phyloP scores from a whole-genome alignment of 2,113 vertebrate genomes.

The Sapajus apella region DNA sequence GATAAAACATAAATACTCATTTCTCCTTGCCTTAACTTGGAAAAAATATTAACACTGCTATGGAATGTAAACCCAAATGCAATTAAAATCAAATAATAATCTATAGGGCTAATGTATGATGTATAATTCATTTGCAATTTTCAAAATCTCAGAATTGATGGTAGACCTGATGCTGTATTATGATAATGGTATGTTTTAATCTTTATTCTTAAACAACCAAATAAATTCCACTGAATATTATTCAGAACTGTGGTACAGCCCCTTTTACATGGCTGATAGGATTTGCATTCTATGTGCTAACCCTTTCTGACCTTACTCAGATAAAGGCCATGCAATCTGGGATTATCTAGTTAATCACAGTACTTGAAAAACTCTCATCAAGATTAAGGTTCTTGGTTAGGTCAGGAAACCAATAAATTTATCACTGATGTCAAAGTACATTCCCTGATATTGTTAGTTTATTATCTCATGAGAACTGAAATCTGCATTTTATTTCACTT shows the following conservation, averaged over 20 bases:
- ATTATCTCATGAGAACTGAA: not conserved
- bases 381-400: not conserved
- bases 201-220: not conserved
- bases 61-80: not conserved
- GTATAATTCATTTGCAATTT: not conserved
- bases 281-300: not conserved
- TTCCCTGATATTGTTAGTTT: not conserved
- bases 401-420: conserved; percentile 12
- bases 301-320: not conserved
- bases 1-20: conserved; percentile 46
- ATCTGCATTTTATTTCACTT: conserved; percentile 29
- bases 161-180: not conserved
- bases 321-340: not conserved
- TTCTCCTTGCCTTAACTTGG: not conserved
- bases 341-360: not conserved
- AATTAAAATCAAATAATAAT: conserved; percentile 29
- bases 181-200: not conserved
- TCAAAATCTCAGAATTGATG: not conserved
- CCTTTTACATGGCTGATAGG: not conserved
- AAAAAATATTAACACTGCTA: conserved; percentile 14
- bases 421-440: not conserved
- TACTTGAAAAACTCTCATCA: not conserved
- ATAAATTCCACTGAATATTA: not conserved
- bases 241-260: not conserved
- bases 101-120: not conserved